These are phyloP conservation scores for Ceriagrion tenellum DNA, from an alignment of 2,888 invertebrate species.

Conservation along the genomic window DNA sequence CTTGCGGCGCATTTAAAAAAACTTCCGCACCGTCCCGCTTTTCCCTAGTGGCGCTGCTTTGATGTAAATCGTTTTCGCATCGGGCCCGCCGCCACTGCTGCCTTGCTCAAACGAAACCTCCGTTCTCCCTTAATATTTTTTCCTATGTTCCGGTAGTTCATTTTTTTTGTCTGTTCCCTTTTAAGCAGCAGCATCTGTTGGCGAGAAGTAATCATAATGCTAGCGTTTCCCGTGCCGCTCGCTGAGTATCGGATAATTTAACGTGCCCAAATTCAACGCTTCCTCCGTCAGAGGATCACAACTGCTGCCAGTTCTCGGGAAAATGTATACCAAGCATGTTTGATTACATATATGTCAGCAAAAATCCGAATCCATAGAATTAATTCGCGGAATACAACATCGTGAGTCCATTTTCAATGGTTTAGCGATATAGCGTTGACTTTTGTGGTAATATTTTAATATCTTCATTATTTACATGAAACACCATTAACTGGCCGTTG, in stretches of 20 bases:
- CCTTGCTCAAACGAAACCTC: not conserved
- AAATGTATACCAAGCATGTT: not conserved
- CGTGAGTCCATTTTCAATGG: not conserved
- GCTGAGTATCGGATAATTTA: not conserved
- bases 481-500: no score
- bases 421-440: not conserved
- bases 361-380: not conserved
- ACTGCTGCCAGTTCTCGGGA: not conserved
- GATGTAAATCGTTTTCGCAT: not conserved
- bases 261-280: not conserved
- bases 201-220: not conserved
- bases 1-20: not conserved
- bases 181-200: not conserved
- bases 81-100: not conserved
- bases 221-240: not conserved
- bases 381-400: not conserved
- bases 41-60: not conserved
- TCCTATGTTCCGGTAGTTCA: not conserved
- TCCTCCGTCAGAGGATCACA: not conserved
- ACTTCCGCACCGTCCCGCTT: not conserved
- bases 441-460: no score
- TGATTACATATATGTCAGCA: not conserved
- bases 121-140: not conserved
- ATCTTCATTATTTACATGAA: no score
- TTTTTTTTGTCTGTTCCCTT: not conserved